Percentiles rank a stretch among this genome's conserved stretches.
Evolutionary conservation across 1,140 invertebrate genomes (phyloP).

Genomic region (Antheraea pernyi): DNA sequence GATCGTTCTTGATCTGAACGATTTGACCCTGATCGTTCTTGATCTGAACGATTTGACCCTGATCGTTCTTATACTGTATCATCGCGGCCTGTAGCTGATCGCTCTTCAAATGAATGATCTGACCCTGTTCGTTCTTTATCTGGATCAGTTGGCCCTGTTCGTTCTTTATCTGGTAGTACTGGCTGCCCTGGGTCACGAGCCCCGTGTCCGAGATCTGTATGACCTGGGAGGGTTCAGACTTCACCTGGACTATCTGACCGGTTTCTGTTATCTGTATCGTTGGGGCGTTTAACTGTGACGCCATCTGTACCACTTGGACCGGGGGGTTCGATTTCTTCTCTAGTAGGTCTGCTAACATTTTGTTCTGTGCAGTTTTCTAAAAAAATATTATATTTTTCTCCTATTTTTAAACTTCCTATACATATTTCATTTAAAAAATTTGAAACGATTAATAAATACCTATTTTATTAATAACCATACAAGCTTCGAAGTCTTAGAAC

Average conservation of each 20-base stretch:
- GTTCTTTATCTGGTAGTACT: conserved; percentile 52
- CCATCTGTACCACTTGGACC: conserved; percentile 71
- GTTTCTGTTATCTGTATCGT: conserved; percentile 74
- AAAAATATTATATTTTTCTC: conserved; percentile 12
- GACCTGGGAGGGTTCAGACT: conserved; percentile 50
- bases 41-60: too few relatives aligned
- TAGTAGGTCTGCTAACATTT: conserved; percentile 74
- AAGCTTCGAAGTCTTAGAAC: too few relatives aligned
- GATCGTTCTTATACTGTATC: too few relatives aligned
- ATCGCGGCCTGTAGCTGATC: too few relatives aligned
- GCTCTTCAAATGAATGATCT: too few relatives aligned
- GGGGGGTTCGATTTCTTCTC: conserved; percentile 77
- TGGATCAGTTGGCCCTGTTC: too few relatives aligned
- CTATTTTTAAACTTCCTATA: neutral
- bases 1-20: too few relatives aligned
- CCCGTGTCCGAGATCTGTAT: conserved; percentile 53
- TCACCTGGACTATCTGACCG: conserved; percentile 71
- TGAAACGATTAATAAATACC: too few relatives aligned
- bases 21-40: too few relatives aligned
- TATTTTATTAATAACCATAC: too few relatives aligned
- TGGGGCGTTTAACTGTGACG: conserved; percentile 59
- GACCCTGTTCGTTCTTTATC: too few relatives aligned
- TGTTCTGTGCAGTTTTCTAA: conserved; percentile 73
- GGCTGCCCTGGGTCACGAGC: conserved; percentile 35
- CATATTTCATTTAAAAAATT: too few relatives aligned